A percentile compares a stretch with the other conserved stretches of the same genome.
Evolutionary conservation across 1,140 invertebrate species (phyloP).

Genomic region (Andrena cerasifolii): DNA sequence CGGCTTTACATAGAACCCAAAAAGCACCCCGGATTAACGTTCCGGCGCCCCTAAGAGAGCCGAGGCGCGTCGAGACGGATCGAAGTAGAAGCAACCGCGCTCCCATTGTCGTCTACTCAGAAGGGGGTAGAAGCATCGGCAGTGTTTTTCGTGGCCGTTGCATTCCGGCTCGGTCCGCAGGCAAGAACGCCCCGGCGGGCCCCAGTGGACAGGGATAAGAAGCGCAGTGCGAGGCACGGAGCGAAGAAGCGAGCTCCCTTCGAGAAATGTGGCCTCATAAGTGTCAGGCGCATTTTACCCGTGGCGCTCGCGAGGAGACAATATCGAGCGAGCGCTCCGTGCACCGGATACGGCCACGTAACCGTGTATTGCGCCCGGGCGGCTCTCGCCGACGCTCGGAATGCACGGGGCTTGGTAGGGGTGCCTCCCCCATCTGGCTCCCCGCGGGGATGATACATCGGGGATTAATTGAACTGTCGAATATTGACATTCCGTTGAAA

Average conservation of each 20-base stretch:
- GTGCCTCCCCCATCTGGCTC: constrained; percentile 25
- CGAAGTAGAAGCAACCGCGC: too few relatives aligned
- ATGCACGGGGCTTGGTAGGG: constrained; percentile 22
- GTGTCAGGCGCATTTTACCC: constrained; percentile 47
- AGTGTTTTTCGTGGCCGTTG: background rate
- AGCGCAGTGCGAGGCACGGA: background rate
- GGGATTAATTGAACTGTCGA: constrained; percentile 70
- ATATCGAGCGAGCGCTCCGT: constrained; percentile 38
- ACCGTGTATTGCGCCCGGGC: constrained; percentile 7
- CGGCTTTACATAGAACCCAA: too few relatives aligned
- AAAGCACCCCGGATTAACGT: too few relatives aligned
- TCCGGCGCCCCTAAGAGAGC: too few relatives aligned
- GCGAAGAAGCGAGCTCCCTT: too few relatives aligned
- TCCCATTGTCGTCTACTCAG: constrained; percentile 1
- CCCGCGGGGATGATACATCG: constrained; percentile 50
- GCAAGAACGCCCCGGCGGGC: background rate
- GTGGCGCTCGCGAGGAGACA: constrained; percentile 44
- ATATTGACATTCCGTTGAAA: constrained; percentile 64
- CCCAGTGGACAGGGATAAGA: background rate
- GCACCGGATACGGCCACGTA: constrained; percentile 12
- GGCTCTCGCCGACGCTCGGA: constrained; percentile 35
- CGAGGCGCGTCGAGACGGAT: too few relatives aligned
- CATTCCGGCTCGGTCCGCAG: constrained; percentile 25
- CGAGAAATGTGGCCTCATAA: constrained; percentile 52
- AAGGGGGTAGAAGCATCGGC: constrained; percentile 8